Percentiles rank a stretch among this genome's conserved stretches.
Conservation (phyloP, 2,888 invertebrate species). For the Eustalomyia histrio region DNA sequence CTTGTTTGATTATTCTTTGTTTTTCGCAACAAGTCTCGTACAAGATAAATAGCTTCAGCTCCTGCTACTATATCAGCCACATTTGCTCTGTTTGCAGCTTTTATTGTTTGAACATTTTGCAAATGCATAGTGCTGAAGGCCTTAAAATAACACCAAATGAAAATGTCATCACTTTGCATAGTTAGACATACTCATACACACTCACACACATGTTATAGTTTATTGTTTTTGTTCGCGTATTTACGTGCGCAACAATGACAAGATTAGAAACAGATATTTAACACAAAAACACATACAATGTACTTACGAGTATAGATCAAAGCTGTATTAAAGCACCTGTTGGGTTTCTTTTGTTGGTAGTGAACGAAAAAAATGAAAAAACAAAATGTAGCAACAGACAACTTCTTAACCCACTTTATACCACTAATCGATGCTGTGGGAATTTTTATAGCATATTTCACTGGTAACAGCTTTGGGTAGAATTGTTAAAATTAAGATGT, state of each 20-base stretch:
- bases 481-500: too few relatives aligned
- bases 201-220: background rate
- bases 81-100: background rate
- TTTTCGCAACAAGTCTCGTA: slow-evolving; percentile 54
- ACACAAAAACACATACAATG: background rate
- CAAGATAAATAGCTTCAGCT: slow-evolving; percentile 44
- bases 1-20: slow-evolving; percentile 4
- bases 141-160: slow-evolving; percentile 36
- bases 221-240: slow-evolving; percentile 9
- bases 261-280: slow-evolving; percentile 40
- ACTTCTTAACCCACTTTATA: too few relatives aligned
- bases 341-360: background rate
- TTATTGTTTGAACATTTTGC: slow-evolving; percentile 12
- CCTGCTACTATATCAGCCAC: background rate
- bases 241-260: slow-evolving; percentile 23
- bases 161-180: slow-evolving; percentile 17
- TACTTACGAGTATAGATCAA: background rate
- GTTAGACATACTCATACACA: background rate
- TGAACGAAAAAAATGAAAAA: background rate
- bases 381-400: background rate
- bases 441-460: too few relatives aligned
- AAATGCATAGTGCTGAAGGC: slow-evolving; percentile 24
- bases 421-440: too few relatives aligned
- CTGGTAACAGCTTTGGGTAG: too few relatives aligned
- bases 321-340: background rate